Percentiles rank a stretch among this genome's conserved stretches.
Evolutionary conservation across 2,113 vertebrate genomes (phyloP).

Genomic region (Xerus inauris): DNA sequence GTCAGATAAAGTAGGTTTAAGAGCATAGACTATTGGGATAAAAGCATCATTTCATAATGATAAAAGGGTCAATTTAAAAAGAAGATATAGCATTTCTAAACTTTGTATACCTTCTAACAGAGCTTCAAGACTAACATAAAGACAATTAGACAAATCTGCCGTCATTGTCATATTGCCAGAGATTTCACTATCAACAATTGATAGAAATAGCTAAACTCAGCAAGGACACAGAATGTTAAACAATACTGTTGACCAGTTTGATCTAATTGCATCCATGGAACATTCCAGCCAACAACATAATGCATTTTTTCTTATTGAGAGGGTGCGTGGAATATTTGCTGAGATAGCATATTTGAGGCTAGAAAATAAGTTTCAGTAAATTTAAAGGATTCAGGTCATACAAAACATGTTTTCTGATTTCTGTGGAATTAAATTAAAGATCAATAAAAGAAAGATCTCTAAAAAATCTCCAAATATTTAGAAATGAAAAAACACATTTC

Average conservation of each 20-base stretch:
- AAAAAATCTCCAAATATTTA: slow-evolving; percentile 19
- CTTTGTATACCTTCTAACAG: background rate
- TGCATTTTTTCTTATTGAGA: background rate
- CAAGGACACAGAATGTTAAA: background rate
- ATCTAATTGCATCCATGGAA: background rate
- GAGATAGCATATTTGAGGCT: background rate
- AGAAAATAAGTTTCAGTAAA: background rate
- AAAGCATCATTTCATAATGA: slow-evolving; percentile 18
- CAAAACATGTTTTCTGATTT: background rate
- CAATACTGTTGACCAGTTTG: background rate
- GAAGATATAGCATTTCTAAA: background rate
- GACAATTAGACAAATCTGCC: background rate
- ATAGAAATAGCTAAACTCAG: background rate
- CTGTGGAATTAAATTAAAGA: background rate
- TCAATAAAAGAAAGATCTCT: background rate
- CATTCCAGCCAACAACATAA: background rate
- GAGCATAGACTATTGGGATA: background rate
- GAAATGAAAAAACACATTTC: slow-evolving; percentile 31
- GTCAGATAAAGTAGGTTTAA: background rate
- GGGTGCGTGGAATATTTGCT: background rate
- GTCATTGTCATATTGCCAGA: background rate
- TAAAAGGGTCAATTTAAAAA: background rate
- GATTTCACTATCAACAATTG: background rate
- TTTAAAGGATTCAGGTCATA: background rate
- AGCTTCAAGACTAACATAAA: background rate